Base-by-base conservation (phyloP, 2,797 vertebrate species). In the Cossypha niveicapilla region DNA sequence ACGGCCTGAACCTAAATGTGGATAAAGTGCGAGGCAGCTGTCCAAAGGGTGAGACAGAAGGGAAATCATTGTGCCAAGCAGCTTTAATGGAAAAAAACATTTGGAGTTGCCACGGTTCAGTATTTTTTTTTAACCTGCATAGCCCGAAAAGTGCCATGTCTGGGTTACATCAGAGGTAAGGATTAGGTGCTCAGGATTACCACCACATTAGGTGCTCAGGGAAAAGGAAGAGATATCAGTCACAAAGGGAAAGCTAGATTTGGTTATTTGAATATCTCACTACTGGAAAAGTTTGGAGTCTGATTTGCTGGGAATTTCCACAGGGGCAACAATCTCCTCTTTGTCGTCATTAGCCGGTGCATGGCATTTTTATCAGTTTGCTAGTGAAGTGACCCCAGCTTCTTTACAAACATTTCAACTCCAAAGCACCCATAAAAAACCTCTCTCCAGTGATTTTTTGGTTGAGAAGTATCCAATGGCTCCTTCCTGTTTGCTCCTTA, bases 11-110 rank as follows among this genome's bases (percentile, higher is more conserved):
- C 71, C 83, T 88, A 95, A 87, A 92, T 68, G 68, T 51, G 94
- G 84, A 75, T 83, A 41, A 85, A 94, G 45, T 8, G 35, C 1
- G 2, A 95, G 86, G 88, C 90, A 92, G 28, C 3, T 3, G 32
- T 93, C 88, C 94, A 92, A 86, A 91, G 88, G 62, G 72, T 56
- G 81, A 89, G 90, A 75, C 78, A 86, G 81, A 78, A 90, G 30
- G 65, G 84, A 92, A 93, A 74, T 58, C 50, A 53, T 54, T 13
- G 32, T 1, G 21, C 86, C 86, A 92, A 61, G 81, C 58, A 86
- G 54, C 45, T 80, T 80, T 48, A 91, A 80, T 88, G 91, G 92
- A 87, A 94, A 94, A 89, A 87, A 91, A 65, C 60, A 80, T 71
- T 65, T 54, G 13, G 32, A 80, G 39, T 30, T 85, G 76, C 50